These are phyloP conservation scores for Dipus sagitta DNA, from an alignment of 2,797 vertebrate genomes.

Conservation along the genomic window DNA sequence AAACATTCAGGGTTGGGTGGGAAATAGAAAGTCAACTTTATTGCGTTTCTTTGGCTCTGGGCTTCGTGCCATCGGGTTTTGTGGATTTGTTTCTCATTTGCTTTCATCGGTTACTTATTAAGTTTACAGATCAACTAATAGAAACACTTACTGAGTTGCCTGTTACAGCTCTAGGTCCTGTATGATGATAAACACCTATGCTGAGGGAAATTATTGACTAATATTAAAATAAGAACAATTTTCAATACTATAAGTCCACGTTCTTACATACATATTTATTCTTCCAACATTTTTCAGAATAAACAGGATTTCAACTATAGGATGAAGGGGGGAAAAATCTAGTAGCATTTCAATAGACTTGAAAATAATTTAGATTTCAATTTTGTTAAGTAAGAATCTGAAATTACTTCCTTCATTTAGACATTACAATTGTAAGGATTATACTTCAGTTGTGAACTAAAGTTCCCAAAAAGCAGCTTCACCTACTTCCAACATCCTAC, in stretches of 20 bases:
- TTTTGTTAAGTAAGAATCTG: conserved; percentile 47
- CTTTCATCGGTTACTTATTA: conserved; percentile 13
- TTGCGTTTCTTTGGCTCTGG: background rate
- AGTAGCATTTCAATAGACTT: conserved; percentile 17
- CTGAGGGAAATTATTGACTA: conserved; percentile 35
- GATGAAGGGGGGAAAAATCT: background rate
- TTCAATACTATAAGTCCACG: background rate
- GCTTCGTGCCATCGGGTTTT: background rate
- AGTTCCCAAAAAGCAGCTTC: too few relatives aligned
- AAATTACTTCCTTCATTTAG: conserved; percentile 21
- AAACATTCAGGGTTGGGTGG: background rate
- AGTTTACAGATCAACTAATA: conserved; percentile 17
- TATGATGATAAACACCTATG: background rate
- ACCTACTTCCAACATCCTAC: too few relatives aligned
- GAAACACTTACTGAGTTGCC: background rate
- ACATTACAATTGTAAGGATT: background rate
- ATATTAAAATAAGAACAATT: conserved; percentile 3
- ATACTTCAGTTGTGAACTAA: background rate
- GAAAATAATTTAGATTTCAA: conserved; percentile 37
- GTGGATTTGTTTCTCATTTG: background rate
- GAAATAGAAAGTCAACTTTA: background rate
- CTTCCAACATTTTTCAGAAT: conserved; percentile 28
- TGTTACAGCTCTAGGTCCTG: background rate
- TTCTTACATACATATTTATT: conserved; percentile 1
- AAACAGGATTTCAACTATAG: background rate